These are phyloP conservation scores for Cherax quadricarinatus DNA, from an alignment of 1,140 invertebrate genomes.

Conservation along the genomic window DNA sequence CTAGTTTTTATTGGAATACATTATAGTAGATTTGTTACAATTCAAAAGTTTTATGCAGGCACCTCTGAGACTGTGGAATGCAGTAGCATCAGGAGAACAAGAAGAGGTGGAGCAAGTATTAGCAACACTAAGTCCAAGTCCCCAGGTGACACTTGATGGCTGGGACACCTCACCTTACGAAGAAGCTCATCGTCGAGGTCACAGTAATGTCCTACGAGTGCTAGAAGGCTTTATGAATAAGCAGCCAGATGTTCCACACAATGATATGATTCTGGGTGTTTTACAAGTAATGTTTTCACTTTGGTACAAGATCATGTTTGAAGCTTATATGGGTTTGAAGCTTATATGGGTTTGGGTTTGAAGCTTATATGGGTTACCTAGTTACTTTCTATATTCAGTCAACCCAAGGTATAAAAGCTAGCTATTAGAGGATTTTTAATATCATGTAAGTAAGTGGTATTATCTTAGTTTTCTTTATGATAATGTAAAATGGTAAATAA, in stretches of 20 bases:
- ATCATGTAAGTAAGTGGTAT: no score
- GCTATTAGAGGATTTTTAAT: no score
- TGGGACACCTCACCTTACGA: slow-evolving; percentile 54
- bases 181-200: slow-evolving; percentile 52
- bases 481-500: no score
- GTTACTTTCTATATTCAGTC: no score
- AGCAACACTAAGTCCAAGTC: slow-evolving; percentile 39
- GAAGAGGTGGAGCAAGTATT: slow-evolving; percentile 56
- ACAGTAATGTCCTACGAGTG: slow-evolving; percentile 28
- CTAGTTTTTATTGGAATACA: background rate
- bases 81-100: slow-evolving; percentile 51
- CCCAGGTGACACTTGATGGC: slow-evolving; percentile 15
- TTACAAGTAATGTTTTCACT: slow-evolving; percentile 36
- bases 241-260: slow-evolving; percentile 41
- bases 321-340: background rate
- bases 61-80: slow-evolving; percentile 56
- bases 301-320: background rate
- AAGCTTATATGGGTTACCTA: background rate
- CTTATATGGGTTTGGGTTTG: background rate
- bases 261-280: slow-evolving; percentile 55
- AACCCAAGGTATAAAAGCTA: no score
- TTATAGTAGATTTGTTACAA: background rate
- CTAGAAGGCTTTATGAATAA: slow-evolving; percentile 50
- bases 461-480: no score
- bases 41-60: slow-evolving; percentile 5